Conservation (phyloP, 2,797 vertebrate species). For the Oreochromis mossambicus region DNA sequence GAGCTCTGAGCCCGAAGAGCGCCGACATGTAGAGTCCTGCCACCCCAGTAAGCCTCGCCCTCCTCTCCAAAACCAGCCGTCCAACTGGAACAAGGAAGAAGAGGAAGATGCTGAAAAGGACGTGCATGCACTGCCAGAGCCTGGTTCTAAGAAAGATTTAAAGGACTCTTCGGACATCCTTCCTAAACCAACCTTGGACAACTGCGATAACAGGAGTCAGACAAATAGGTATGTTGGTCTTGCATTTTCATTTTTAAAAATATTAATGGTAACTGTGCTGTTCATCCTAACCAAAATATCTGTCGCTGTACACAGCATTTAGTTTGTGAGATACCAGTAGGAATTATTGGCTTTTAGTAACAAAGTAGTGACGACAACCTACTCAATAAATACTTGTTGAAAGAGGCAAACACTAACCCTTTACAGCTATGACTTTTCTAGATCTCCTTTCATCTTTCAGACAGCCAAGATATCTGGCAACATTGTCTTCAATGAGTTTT, state of each 20-base stretch:
- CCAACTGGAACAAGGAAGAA: slow-evolving; percentile 48
- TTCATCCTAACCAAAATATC: background rate
- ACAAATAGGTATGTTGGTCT: slow-evolving; percentile 40
- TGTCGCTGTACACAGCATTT: background rate
- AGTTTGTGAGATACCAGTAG: background rate
- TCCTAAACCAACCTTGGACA: slow-evolving; percentile 12
- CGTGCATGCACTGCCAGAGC: slow-evolving; percentile 31
- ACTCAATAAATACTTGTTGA: background rate
- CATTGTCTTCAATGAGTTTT: background rate
- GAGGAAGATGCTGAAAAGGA: slow-evolving; percentile 51
- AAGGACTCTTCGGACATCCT: slow-evolving; percentile 16
- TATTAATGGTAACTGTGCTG: background rate
- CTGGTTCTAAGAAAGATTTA: slow-evolving; percentile 51
- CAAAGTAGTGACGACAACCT: accelerated
- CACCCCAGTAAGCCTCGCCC: slow-evolving; percentile 39
- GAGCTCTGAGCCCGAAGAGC: slow-evolving; percentile 86
- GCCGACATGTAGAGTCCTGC: slow-evolving; percentile 53
- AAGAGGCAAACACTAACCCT: background rate
- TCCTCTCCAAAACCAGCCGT: slow-evolving; percentile 36
- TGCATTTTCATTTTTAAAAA: background rate
- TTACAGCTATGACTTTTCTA: background rate
- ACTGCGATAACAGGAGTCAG: slow-evolving; percentile 21
- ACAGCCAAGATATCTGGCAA: accelerated
- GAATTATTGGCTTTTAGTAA: background rate
- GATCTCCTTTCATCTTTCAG: background rate